phyloP scores from a whole-genome alignment of 2,888 invertebrate genomes.

The Cerceris ruficornis region DNA sequence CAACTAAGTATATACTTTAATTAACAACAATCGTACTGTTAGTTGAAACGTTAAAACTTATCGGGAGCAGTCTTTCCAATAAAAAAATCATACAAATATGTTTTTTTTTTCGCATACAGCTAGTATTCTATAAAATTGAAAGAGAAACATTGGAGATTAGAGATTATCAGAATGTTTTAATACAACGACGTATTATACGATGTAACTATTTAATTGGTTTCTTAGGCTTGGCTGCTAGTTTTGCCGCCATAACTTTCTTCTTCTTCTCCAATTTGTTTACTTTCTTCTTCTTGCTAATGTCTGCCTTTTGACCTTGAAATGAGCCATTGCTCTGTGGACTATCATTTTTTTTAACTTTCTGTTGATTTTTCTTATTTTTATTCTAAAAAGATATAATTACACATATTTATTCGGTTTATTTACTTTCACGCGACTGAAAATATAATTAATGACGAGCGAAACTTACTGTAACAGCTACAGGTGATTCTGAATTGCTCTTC shows the following conservation, averaged over 20 bases:
- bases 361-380: constrained; percentile 25
- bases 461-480: constrained; percentile 55
- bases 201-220: constrained; percentile 46
- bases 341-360: no score
- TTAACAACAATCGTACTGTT: no score
- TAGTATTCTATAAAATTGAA: not conserved
- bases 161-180: constrained; percentile 1
- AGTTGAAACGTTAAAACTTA: no score
- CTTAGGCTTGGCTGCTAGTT: constrained; percentile 80
- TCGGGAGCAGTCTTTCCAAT: no score
- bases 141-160: not conserved
- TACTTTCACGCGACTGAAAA: not conserved
- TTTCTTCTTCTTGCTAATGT: constrained; percentile 84
- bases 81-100: no score
- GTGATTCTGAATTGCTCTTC: constrained; percentile 44
- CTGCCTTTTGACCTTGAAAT: constrained; percentile 84
- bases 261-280: constrained; percentile 83
- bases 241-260: constrained; percentile 83
- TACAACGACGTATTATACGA: not conserved
- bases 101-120: no score
- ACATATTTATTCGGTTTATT: constrained; percentile 7
- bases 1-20: no score
- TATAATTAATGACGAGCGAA: not conserved
- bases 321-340: constrained; percentile 34
- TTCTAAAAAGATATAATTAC: constrained; percentile 26